Base-by-base conservation (phyloP, 1,140 invertebrate genomes). In the Cecropterus lyciades region DNA sequence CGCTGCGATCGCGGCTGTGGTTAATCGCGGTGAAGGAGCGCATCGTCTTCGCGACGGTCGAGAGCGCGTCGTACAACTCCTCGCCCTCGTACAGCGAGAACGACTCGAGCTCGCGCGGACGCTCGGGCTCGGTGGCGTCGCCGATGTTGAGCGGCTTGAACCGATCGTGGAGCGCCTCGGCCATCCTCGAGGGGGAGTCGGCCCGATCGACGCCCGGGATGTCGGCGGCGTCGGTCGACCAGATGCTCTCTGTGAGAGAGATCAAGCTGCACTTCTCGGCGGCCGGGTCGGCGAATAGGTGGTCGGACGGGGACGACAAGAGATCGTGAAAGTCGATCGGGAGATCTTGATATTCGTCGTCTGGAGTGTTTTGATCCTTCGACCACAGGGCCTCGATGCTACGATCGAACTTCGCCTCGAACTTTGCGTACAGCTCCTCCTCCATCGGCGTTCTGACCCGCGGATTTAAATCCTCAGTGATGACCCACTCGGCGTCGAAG, bases 341-440 rank as follows among this genome's bases (percentile, higher is more conserved):
- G 45, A 94, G 80, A 64, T 94, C 93, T 65, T 94, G 92, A 56
- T 93, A 94, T 68, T 93, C 92, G 53, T 93, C 93, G 40, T 92
- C 85, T 1, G 92, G 87, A 11, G 89, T 91, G 63, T 88, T 91
- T 65, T 88, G 85, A 24, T 91, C 86, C 27, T 85, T 91, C 8
- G 85, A 80, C 95, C 95, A 95, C 37, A 95, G 80, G 20, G 94
- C 94, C 77, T 95, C 94, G n/a, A 95, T 89, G 75, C 93, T 94
- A 43, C 93, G 89, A 80, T 95, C 93, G 80, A 95, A 95, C 77
- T 95, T 95, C 7, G 95, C 95, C 75, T 95, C 93, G 63, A 95
- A 93, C 71, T 94, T 93, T 5, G 94, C 94, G 69, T 95, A 93
- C 60, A 93, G 86, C 62, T 93, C 88, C 65, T 93, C 92, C 75